Base-by-base conservation (phyloP, 2,797 vertebrate species). In the Botia kubotai region DNA sequence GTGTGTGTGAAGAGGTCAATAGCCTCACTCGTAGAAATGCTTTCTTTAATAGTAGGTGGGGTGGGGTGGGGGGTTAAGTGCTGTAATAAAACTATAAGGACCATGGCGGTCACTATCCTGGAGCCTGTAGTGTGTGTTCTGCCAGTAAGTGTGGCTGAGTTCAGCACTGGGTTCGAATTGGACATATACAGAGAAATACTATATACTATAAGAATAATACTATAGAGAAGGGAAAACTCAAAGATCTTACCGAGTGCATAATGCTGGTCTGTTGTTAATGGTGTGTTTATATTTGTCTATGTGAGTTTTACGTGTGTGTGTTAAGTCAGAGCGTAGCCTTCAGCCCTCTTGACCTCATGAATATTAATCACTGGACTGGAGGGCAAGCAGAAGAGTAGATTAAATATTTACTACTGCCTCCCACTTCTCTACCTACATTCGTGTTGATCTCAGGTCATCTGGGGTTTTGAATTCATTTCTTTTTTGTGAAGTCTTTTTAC, bases 351-450 rank as follows among this genome's bases (percentile, higher is more conserved):
- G 82, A 75, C 75, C 70, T 82, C 83, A 85, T 85, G 65, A 85
- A 87, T 85, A 83, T 83, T 85, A 80, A 87, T 77, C 72, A 75
- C 57, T 70, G 53, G 63, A 77, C 79, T 72, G 80, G 26, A 85
- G 79, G 82, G 79, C 79, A 83, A 72, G 69, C 16, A 66, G 82
- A 80, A 81, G 77, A 81, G 63, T 26, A 81, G 58, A 82, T 85
- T 16, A 87, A 85, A 87, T 82, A 87, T 85, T 85, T 72, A 87
- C 90, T 52, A 67, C 58, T 67, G 75, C 77, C 82, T 84, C 72
- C 65, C 72, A 21, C 58, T 23, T 71, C 76, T 63, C 65, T 72
- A 36, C 72, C 77, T 82, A 36, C 71, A 68, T 78, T 84, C 71
- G 72, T 53, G 5, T 78, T 76, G 68, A 10, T n/a, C 29, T 29